Conservation (phyloP, 30 jellyfish, hydroid and myxozoan species). For the Rhopilema esculentum region DNA sequence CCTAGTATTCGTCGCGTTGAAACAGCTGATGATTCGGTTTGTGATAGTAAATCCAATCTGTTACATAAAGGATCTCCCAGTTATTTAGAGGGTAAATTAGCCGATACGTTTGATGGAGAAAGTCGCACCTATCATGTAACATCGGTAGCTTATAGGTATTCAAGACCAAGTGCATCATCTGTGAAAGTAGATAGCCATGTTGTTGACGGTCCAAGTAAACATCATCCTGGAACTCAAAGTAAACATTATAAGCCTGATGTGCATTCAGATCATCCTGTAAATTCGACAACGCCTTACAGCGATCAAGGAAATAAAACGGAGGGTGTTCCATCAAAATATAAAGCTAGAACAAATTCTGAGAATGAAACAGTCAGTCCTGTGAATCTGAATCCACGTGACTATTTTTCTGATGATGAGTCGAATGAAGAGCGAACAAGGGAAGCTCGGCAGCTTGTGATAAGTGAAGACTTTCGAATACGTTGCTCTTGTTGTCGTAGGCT, state of each 20-base stretch:
- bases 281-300: background rate
- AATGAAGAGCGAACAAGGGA: conserved; percentile 43
- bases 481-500: conserved; percentile 50
- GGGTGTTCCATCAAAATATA: background rate
- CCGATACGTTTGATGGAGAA: conserved; percentile 27
- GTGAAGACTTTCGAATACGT: conserved; percentile 17
- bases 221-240: no score
- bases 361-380: conserved; percentile 11
- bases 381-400: background rate
- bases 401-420: conserved; percentile 46
- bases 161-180: conserved; percentile 27
- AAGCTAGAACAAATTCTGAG: conserved; percentile 39
- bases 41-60: background rate
- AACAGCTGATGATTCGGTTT: background rate
- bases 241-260: background rate
- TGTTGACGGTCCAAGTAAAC: background rate
- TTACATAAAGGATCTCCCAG: background rate
- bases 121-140: conserved; percentile 61
- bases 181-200: background rate
- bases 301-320: background rate
- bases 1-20: background rate
- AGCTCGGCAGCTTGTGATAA: conserved; percentile 17
- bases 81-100: background rate
- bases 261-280: background rate
- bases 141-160: conserved; percentile 62